A percentile compares a stretch with the other conserved stretches of the same genome.
phyloP scores from a whole-genome alignment of 2,113 vertebrate genomes.

The Sturnira hondurensis region DNA sequence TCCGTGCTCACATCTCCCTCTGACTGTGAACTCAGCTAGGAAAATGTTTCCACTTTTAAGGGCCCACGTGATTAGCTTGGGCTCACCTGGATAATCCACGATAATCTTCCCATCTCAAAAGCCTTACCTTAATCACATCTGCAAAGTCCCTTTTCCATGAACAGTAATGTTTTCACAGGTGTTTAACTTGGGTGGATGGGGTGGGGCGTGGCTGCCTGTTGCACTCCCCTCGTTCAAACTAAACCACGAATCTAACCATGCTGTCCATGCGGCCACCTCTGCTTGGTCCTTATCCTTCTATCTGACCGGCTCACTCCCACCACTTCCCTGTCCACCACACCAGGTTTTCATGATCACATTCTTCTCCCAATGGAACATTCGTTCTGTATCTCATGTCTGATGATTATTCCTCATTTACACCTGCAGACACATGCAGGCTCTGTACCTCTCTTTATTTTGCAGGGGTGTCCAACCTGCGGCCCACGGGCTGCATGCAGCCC shows the following conservation, averaged over 20 bases:
- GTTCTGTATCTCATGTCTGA: background rate
- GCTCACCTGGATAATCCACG: background rate
- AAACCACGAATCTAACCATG: background rate
- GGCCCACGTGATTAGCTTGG: background rate
- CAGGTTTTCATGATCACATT: background rate
- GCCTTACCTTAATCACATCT: background rate
- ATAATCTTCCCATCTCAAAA: background rate
- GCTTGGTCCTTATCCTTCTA: background rate
- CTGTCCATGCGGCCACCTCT: background rate
- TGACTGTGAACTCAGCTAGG: background rate
- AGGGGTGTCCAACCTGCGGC: too few species aligned
- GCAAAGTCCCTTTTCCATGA: background rate
- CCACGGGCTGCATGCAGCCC: too few species aligned
- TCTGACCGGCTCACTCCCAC: background rate
- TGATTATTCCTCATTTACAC: background rate
- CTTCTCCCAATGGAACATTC: background rate
- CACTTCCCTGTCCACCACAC: background rate
- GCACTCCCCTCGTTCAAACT: background rate
- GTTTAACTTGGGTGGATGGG: background rate
- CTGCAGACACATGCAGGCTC: background rate
- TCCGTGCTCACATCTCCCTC: accelerated
- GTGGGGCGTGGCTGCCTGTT: background rate
- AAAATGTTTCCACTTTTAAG: background rate
- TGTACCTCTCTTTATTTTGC: background rate
- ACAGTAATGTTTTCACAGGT: background rate